Evolutionary conservation across 2,888 invertebrate species (phyloP), one percentile per base, ranked within the genome.

Genomic region (Spilosoma lubricipeda): DNA sequence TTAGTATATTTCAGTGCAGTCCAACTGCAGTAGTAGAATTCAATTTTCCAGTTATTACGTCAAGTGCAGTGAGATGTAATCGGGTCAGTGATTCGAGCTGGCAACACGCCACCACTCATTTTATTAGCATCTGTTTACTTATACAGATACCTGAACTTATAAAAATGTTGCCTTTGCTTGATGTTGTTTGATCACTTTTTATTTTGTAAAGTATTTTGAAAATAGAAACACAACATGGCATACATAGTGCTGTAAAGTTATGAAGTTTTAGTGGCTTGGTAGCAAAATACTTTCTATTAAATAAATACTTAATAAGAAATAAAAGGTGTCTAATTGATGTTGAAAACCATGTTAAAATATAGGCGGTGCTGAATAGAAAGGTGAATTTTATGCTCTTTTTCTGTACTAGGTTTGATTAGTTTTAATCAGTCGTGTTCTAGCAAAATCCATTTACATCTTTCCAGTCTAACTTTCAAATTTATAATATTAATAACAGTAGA

Each of bases 1-100:
- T 0, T 2, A 15, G 27, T 8, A 8, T 23, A 52, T 30, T 59
- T 15, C 59, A 59, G 71, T 67, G 30, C 64, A 82, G 39, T 70
- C 59, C 15, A 65, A 76, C 72, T 76, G 77, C 77, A 83, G 82
- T 79, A 79, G 73, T 79, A 75, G 76, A 78, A 80, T 80, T 82
- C 65, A 63, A 76, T 79, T 80, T 84, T 78, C 81, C 77, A 84
- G 82, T 87, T 87, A 84, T 82, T 81, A 86, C 81, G 84, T 85
- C 85, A 82, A 87, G 82, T 85, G 85, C 82, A 82, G 77, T 75
- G 75, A 74, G 73, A 76, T 78, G 71, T 81, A 86, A 86, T 79
- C 87, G 84, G 88, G 88, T 87, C 88, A 89, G 86, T 87, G 88
- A 87, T 84, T 87, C 86, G 77, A 74, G 82, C 81, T 91, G 91